Percentiles rank a stretch among this genome's conserved stretches.
These are phyloP conservation scores for Nansenia antarctica DNA, from an alignment of 2,113 vertebrate species.

Conservation along the genomic window DNA sequence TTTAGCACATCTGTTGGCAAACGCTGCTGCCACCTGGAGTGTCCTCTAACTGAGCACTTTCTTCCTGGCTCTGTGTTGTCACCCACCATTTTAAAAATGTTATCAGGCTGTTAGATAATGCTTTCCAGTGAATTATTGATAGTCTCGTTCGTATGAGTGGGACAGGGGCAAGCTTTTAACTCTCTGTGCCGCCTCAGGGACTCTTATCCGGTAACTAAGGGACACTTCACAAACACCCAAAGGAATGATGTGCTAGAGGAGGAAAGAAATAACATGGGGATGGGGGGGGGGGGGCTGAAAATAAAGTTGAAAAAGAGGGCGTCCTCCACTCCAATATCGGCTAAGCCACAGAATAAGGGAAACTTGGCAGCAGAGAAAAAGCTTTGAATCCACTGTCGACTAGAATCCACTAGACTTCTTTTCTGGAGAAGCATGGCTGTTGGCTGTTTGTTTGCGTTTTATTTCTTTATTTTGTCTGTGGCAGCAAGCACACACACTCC, in stretches of 20 bases:
- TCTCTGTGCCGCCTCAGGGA: slow-evolving; percentile 52
- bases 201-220: slow-evolving; percentile 75
- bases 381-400: slow-evolving; percentile 47
- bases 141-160: slow-evolving; percentile 69
- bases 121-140: slow-evolving; percentile 78
- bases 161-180: slow-evolving; percentile 75
- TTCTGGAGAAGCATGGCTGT: slow-evolving; percentile 45
- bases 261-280: slow-evolving; percentile 28
- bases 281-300: slow-evolving; percentile 57
- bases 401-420: not conserved
- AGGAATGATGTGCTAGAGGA: slow-evolving; percentile 74
- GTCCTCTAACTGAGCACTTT: slow-evolving; percentile 62
- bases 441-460: slow-evolving; percentile 44
- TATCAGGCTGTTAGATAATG: slow-evolving; percentile 76
- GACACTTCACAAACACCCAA: slow-evolving; percentile 73
- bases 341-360: slow-evolving; percentile 54
- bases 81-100: slow-evolving; percentile 68
- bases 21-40: slow-evolving; percentile 51
- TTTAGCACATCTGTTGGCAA: slow-evolving; percentile 35
- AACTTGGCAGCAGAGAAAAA: slow-evolving; percentile 59
- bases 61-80: slow-evolving; percentile 64
- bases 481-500: slow-evolving; percentile 13
- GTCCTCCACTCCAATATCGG: slow-evolving; percentile 58
- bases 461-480: slow-evolving; percentile 44
- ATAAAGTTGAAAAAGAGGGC: slow-evolving; percentile 69